Evolutionary conservation across 1,140 invertebrate species (phyloP).

Genomic region (Drosophila aff.): DNA sequence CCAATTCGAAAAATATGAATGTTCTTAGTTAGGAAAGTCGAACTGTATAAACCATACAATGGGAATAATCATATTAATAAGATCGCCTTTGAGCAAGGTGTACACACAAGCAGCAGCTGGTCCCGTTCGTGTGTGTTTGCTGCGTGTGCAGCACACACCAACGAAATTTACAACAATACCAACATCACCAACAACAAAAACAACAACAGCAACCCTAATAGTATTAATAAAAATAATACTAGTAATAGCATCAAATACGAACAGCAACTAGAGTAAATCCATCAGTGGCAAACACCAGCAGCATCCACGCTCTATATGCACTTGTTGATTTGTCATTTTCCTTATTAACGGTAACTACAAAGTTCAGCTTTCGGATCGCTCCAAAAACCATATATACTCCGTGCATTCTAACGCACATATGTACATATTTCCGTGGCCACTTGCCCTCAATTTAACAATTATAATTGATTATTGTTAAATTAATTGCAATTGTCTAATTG

Average conservation of each 20-base stretch:
- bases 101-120: slow-evolving; percentile 40
- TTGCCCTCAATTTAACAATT: slow-evolving; percentile 21
- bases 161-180: slow-evolving; percentile 40
- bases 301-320: slow-evolving; percentile 26
- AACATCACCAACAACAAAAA: slow-evolving; percentile 12
- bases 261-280: slow-evolving; percentile 74
- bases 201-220: slow-evolving; percentile 34
- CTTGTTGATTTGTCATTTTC: slow-evolving; percentile 47
- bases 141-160: slow-evolving; percentile 66
- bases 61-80: slow-evolving; percentile 73
- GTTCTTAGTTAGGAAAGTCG: slow-evolving; percentile 62
- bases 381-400: slow-evolving; percentile 7
- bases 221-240: slow-evolving; percentile 15
- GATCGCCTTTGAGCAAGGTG: slow-evolving; percentile 73
- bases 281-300: slow-evolving; percentile 55
- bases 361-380: slow-evolving; percentile 32
- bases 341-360: slow-evolving; percentile 57
- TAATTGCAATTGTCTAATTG: slow-evolving; percentile 19
- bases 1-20: background rate
- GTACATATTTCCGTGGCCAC: slow-evolving; percentile 13
- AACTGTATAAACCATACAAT: slow-evolving; percentile 56
- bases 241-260: slow-evolving; percentile 4
- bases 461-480: slow-evolving; percentile 27
- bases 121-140: background rate
- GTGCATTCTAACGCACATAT: background rate